phyloP scores from a whole-genome alignment of 2,797 vertebrate species.

The Anolis apletophallus region DNA sequence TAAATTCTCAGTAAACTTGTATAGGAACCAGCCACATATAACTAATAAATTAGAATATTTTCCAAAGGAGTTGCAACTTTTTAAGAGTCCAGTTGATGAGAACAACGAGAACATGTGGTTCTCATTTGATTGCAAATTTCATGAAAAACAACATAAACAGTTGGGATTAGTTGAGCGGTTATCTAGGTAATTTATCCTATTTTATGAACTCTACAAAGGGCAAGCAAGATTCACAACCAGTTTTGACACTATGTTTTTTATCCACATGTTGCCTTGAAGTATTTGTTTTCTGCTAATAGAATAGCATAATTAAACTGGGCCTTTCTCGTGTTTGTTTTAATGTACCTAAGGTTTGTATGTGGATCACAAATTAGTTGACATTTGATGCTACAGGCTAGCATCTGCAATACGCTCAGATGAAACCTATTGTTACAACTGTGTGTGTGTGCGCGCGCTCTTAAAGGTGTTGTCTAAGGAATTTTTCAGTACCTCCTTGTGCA shows the following conservation, averaged over 20 bases:
- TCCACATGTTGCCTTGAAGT: slow-evolving; percentile 2
- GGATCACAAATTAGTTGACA: not conserved
- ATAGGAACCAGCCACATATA: not conserved
- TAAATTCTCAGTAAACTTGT: not conserved
- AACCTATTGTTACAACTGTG: too few species aligned
- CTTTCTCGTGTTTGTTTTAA: not conserved
- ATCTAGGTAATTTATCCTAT: slow-evolving; percentile 2
- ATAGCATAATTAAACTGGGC: slow-evolving; percentile 7
- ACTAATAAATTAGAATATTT: slow-evolving; percentile 62
- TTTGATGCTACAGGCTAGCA: not conserved
- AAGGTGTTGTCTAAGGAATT: too few species aligned
- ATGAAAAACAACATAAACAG: slow-evolving; percentile 43
- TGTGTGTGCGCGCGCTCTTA: too few species aligned
- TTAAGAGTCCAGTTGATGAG: slow-evolving; percentile 48
- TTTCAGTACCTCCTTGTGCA: too few species aligned
- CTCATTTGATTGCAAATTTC: slow-evolving; percentile 54
- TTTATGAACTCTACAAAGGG: not conserved
- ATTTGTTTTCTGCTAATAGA: slow-evolving; percentile 15
- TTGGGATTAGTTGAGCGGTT: slow-evolving; percentile 1
- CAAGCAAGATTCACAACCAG: not conserved
- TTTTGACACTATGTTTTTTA: slow-evolving; percentile 13
- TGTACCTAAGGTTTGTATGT: not conserved
- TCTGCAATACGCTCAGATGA: too few species aligned
- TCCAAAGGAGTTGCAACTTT: slow-evolving; percentile 50
- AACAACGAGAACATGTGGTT: slow-evolving; percentile 53